Conservation (phyloP, 2,888 invertebrate genomes). For the Alsophila aescularia region DNA sequence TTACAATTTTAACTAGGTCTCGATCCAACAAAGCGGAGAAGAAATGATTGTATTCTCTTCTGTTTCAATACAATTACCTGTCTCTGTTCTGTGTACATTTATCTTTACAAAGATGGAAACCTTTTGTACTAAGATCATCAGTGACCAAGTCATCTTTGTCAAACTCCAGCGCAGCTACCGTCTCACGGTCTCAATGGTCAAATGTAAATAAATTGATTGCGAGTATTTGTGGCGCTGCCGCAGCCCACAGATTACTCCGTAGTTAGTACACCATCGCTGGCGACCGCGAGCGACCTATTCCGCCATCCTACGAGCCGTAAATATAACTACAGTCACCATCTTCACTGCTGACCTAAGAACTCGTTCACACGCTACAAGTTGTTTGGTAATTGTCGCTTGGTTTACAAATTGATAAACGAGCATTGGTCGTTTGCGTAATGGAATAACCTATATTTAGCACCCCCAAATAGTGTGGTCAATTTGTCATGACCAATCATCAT, state of each 20-base stretch:
- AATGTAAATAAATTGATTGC: slow-evolving; percentile 34
- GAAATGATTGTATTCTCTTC: too few relatives aligned
- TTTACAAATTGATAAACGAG: too few relatives aligned
- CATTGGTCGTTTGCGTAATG: too few relatives aligned
- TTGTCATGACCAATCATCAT: too few relatives aligned
- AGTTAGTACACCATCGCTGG: slow-evolving; percentile 1
- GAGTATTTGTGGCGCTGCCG: slow-evolving; percentile 48
- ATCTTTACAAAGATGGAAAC: too few relatives aligned
- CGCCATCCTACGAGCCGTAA: slow-evolving; percentile 47
- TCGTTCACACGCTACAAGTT: slow-evolving; percentile 28
- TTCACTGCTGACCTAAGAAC: slow-evolving; percentile 43
- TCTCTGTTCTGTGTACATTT: too few relatives aligned
- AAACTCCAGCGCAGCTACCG: background rate
- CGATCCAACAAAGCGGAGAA: too few relatives aligned
- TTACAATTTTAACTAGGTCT: too few relatives aligned
- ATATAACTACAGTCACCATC: slow-evolving; percentile 61
- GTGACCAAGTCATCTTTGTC: background rate
- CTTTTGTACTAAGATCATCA: background rate
- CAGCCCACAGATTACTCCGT: slow-evolving; percentile 8
- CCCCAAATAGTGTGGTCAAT: too few relatives aligned
- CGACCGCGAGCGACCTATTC: slow-evolving; percentile 29
- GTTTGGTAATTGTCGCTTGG: slow-evolving; percentile 23
- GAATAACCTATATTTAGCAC: too few relatives aligned
- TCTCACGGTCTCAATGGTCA: background rate
- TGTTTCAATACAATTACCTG: too few relatives aligned